phyloP scores from a whole-genome alignment of 2,888 invertebrate species.

The Scrobipalpa atriplicella region DNA sequence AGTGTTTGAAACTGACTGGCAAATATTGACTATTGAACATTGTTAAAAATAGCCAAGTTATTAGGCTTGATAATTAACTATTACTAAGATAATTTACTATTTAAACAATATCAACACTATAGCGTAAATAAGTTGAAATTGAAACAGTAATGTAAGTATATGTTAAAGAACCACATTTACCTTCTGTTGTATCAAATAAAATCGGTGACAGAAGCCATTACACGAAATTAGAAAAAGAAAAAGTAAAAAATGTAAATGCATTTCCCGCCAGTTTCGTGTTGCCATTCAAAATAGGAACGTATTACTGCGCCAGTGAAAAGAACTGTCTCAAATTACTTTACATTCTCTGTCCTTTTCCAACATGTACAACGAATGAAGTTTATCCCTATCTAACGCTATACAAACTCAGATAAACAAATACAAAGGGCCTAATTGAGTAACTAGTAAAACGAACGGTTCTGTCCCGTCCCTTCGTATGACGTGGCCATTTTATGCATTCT shows the following conservation, averaged over 20 bases:
- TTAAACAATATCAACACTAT: too few species aligned
- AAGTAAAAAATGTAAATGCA: conserved; percentile 73
- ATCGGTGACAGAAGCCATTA: conserved; percentile 67
- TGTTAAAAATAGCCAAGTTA: background rate
- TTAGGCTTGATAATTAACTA: too few species aligned
- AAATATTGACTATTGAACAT: background rate
- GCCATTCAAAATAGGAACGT: conserved; percentile 82
- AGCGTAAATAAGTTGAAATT: background rate
- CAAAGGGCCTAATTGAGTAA: conserved; percentile 84
- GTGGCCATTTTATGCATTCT: conserved; percentile 47
- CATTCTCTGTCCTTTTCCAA: conserved; percentile 53
- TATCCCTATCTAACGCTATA: conserved; percentile 66
- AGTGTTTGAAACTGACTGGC: background rate
- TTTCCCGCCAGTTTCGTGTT: conserved; percentile 79
- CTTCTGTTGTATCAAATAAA: conserved; percentile 71
- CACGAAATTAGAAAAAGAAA: conserved; percentile 72
- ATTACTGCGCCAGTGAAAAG: conserved; percentile 78
- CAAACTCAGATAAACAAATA: conserved; percentile 83
- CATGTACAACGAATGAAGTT: conserved; percentile 39
- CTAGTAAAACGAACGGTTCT: conserved; percentile 81
- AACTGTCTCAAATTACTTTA: conserved; percentile 82
- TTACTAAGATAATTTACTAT: too few species aligned
- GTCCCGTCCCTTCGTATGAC: conserved; percentile 73
- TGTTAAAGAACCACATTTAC: conserved; percentile 48
- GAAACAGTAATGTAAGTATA: conserved; percentile 25